Evolutionary conservation across 2,888 invertebrate species (phyloP).

Genomic region (Emesis castigata): DNA sequence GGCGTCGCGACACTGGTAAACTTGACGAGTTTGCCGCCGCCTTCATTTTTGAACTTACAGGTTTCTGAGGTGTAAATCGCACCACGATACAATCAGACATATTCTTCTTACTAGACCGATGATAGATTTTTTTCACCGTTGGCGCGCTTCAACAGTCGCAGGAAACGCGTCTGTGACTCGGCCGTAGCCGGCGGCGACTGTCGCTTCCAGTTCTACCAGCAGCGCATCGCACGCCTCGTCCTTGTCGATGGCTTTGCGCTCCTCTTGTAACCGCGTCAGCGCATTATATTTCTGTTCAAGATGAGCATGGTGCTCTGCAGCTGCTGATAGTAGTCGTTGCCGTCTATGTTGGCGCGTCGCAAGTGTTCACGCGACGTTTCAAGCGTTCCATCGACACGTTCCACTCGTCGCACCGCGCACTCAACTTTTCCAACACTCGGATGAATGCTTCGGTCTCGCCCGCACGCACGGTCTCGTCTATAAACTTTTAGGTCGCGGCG

Average conservation of each 20-base stretch:
- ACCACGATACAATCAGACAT: too few species aligned
- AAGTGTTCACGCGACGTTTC: constrained; percentile 9
- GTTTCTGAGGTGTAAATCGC: too few species aligned
- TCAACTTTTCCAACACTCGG: constrained; percentile 5
- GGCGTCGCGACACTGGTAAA: constrained; percentile 8
- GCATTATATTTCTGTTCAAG: constrained; percentile 2
- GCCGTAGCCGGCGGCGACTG: background rate
- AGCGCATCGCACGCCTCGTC: constrained; percentile 1
- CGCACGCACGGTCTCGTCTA: constrained; percentile 9
- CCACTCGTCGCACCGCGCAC: constrained; percentile 8
- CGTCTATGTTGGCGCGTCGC: constrained; percentile 11
- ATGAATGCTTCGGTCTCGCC: constrained; percentile 12
- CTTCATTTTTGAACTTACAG: constrained; percentile 1
- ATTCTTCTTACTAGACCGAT: too few species aligned
- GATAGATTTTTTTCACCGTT: background rate
- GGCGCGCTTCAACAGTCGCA: constrained; percentile 8
- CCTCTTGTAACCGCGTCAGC: constrained; percentile 8
- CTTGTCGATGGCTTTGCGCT: constrained; percentile 5
- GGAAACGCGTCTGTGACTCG: constrained; percentile 1
- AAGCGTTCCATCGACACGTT: constrained; percentile 2
- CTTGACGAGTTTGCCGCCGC: constrained; percentile 10
- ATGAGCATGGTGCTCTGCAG: background rate
- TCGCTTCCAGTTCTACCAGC: background rate
- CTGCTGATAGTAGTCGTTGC: background rate
- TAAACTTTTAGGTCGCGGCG: constrained; percentile 3